Evolutionary conservation across 2,113 vertebrate genomes (phyloP), one percentile per base, ranked within the genome.

Genomic region (Neogobius melanostomus): DNA sequence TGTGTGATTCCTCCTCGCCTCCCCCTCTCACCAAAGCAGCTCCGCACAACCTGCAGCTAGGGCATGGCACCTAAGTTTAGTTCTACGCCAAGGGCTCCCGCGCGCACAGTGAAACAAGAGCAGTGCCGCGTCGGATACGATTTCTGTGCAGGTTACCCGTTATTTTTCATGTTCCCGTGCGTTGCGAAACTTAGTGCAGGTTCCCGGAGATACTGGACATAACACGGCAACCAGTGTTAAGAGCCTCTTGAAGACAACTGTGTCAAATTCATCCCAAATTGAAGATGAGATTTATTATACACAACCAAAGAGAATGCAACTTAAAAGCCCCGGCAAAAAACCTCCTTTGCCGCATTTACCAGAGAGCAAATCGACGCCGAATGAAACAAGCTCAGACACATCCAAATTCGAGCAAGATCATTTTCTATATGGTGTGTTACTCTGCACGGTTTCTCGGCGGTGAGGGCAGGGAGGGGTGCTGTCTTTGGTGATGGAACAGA

Each of bases 1-100:
- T 74, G 81, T 90, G 83, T 89, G 89, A 90, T 90, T 89, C 81
- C 77, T 82, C 86, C 77, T 82, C 85, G 85, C 82, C 82, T 80
- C 28, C 83, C n/a, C 82, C 83, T 85, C 78, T 83, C 81, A 82
- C 80, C 76, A 85, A 88, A 84, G 80, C 74, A 84, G 82, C 82
- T 77, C 82, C 79, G 79, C 46, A 84, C 84, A 84, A 87, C 79
- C 87, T 79, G 84, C 84, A 90, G 87, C 87, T 75, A 82, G 82
- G 79, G 90, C 85, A 82, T 80, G 75, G 80, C 69, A 80, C 80
- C 87, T 84, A 88, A 82, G 87, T 90, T 88, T 88, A 89, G 90
- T 88, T 85, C 79, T 80, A 87, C 84, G 85, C 82, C 54, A 5
- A 81, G 75, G 83, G 81, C 88, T 76, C 72, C 69, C 68, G 69